Evolutionary conservation across 2,888 invertebrate genomes (phyloP).

Genomic region (Parthenolecanium corni): DNA sequence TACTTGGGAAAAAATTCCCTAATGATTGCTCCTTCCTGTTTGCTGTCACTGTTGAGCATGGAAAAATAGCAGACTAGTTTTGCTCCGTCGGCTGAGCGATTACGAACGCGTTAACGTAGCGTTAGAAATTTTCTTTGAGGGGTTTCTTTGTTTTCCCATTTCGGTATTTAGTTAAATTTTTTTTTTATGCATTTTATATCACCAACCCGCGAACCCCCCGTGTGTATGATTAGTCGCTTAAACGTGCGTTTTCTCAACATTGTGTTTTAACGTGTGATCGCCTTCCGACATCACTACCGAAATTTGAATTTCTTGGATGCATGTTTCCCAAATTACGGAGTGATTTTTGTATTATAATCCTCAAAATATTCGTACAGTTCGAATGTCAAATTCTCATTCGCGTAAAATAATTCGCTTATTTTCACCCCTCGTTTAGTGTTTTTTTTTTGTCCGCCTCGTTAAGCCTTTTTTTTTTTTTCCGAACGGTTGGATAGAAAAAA

Average conservation of each 20-base stretch:
- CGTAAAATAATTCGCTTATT: no score
- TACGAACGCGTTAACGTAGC: conserved; percentile 15
- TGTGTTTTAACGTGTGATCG: background rate
- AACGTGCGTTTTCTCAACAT: background rate
- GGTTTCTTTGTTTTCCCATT: conserved; percentile 9
- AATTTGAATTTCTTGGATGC: conserved; percentile 15
- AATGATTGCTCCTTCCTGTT: conserved; percentile 21
- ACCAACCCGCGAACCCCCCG: background rate
- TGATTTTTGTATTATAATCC: no score
- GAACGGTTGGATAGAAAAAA: background rate
- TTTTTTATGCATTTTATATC: no score
- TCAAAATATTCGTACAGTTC: no score
- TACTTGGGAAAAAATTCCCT: conserved; percentile 7
- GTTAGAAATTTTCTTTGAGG: conserved; percentile 11
- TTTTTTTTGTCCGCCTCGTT: background rate
- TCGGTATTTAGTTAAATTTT: no score
- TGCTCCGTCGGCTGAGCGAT: conserved; percentile 23
- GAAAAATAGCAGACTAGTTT: conserved; percentile 7
- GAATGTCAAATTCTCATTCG: no score
- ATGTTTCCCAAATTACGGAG: background rate
- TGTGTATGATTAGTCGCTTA: no score
- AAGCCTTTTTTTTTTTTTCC: background rate
- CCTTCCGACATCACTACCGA: conserved; percentile 11
- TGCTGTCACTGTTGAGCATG: conserved; percentile 1
- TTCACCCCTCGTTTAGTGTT: background rate